Evolutionary conservation across 2,888 invertebrate genomes (phyloP), one percentile per base, ranked within the genome.

Genomic region (Ypsolopha scabrella): DNA sequence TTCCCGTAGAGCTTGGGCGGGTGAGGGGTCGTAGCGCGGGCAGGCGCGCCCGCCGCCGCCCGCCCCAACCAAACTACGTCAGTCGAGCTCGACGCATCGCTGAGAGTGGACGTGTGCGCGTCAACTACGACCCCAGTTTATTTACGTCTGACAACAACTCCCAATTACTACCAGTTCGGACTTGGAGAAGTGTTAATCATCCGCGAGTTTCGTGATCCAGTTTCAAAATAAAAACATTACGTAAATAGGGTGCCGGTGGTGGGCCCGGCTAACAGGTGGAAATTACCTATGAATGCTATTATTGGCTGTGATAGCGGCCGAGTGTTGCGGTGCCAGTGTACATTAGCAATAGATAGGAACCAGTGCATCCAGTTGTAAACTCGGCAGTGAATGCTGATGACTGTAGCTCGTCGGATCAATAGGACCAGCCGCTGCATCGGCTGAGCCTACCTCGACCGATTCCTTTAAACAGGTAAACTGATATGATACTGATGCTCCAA

Each of bases 1-100:
- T 75, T 66, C 63, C 66, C 75, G 80, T 80, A 81, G 80, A 72
- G 61, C 48, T 67, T 72, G 80, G 80, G 80, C 79, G 80, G 80
- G 68, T 67, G 70, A 63, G 68, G 67, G 62, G 61, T 44, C 70
- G 75, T 78, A 75, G 76, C 67, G 65, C 61, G 43, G 10, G 62
- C 67, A 51, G 56, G 50, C 52, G 54, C 51, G 52, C 57, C 53
- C 70, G 66, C 68, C 67, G 64, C 63, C 64, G 65, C 61, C 64
- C 63, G 59, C 58, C 64, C 63, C 57, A 37, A 41, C 50, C 64
- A 61, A 58, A 63, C 72, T 73, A 75, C 78, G 79, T 81, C 82
- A 81, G 82, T 82, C 59, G 71, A 70, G 70, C 71, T 69, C 74
- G 72, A 58, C 62, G 63, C 61, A 56, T 56, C 68, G 60, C 53